A percentile compares a stretch with the other conserved stretches of the same genome.
phyloP scores from a whole-genome alignment of 2,888 invertebrate species.

The Oscheius sp. region DNA sequence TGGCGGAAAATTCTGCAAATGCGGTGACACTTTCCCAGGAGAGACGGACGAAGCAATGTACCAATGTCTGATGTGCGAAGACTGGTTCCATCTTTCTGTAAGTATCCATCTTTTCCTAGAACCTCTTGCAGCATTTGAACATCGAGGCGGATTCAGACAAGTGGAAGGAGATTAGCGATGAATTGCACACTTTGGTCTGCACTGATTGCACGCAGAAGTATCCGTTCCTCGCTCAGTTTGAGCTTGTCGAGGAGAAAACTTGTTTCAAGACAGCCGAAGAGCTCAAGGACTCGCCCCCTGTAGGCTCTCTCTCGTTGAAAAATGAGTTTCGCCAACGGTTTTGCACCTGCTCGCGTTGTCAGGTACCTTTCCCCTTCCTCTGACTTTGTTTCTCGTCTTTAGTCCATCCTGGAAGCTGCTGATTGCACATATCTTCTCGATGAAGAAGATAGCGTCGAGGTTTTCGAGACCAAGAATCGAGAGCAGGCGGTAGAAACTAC shows the following conservation, averaged over 20 bases:
- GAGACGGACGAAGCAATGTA: constrained; percentile 89
- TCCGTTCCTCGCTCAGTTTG: constrained; percentile 11
- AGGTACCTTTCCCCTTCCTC: constrained; percentile 27
- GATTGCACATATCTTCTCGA: constrained; percentile 59
- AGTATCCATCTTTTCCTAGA: constrained; percentile 1
- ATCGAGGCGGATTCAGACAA: background rate
- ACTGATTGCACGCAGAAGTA: background rate
- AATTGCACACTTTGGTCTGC: constrained; percentile 4
- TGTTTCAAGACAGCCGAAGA: constrained; percentile 2
- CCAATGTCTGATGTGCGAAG: constrained; percentile 95
- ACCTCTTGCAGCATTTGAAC: constrained; percentile 17
- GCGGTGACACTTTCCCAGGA: constrained; percentile 88
- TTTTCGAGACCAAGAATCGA: constrained; percentile 45
- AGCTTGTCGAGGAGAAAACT: background rate
- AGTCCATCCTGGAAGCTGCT: constrained; percentile 48
- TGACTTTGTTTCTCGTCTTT: background rate
- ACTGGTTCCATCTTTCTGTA: constrained; percentile 90
- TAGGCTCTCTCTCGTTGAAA: background rate
- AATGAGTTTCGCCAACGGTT: constrained; percentile 34
- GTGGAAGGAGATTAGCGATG: constrained; percentile 5
- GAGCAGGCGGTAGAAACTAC: constrained; percentile 32
- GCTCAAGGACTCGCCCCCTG: background rate
- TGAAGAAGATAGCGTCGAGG: constrained; percentile 51
- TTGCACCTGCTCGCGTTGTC: constrained; percentile 52
- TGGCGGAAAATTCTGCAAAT: constrained; percentile 89